phyloP scores from a whole-genome alignment of 2,113 vertebrate genomes.

The Petromus typicus region DNA sequence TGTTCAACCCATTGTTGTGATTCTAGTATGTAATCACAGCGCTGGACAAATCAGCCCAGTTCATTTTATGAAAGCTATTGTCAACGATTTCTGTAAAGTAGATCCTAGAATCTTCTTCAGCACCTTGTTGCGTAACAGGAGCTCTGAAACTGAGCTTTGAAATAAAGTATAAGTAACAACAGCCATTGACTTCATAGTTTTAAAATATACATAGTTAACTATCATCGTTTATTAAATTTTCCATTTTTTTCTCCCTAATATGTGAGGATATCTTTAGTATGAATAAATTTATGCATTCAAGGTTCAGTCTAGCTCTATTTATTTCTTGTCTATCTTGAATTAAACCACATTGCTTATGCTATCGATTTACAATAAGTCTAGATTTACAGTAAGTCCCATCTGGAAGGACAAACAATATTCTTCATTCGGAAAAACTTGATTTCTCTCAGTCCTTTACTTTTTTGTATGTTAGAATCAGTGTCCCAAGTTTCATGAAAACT shows the following conservation, averaged over 20 bases:
- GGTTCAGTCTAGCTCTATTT: not conserved
- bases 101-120: too few relatives aligned
- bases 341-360: not conserved
- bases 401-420: not conserved
- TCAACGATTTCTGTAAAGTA: too few relatives aligned
- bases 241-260: not conserved
- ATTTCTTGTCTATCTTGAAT: not conserved
- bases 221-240: not conserved
- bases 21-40: too few relatives aligned
- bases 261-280: not conserved
- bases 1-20: too few relatives aligned
- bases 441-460: not conserved
- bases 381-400: slow-evolving; percentile 3
- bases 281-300: not conserved
- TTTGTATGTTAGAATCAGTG: not conserved
- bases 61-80: too few relatives aligned
- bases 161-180: too few relatives aligned
- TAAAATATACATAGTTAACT: not conserved
- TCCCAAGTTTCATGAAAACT: not conserved
- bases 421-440: not conserved
- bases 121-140: too few relatives aligned
- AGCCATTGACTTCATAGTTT: too few relatives aligned
- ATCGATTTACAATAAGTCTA: too few relatives aligned
- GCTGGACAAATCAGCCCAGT: too few relatives aligned
- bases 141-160: too few relatives aligned